Conservation (phyloP, 1,140 invertebrate genomes). For the Hylyphantes graminicola region DNA sequence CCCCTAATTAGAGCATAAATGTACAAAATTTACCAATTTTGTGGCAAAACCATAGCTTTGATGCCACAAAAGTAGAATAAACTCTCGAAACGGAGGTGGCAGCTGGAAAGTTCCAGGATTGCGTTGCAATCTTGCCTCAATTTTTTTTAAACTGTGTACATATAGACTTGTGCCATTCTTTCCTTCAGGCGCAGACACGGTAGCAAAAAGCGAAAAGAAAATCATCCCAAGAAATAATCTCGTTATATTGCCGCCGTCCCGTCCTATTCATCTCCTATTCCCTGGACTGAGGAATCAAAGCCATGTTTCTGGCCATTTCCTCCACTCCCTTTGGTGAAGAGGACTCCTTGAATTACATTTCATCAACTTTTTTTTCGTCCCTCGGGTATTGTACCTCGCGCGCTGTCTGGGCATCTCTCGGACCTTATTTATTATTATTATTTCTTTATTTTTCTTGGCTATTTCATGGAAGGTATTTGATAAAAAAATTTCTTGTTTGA, state of each 20-base stretch:
- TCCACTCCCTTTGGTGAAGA: slow-evolving; percentile 5
- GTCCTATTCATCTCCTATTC: slow-evolving; percentile 49
- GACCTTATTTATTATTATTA: slow-evolving; percentile 28
- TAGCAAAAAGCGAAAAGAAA: slow-evolving; percentile 8
- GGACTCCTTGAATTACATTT: slow-evolving; percentile 54
- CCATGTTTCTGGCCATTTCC: slow-evolving; percentile 47
- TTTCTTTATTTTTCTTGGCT: background rate
- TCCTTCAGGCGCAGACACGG: background rate
- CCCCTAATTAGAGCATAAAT: too few relatives aligned
- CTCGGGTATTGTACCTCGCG: slow-evolving; percentile 46
- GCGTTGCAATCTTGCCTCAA: too few relatives aligned
- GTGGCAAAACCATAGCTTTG: too few relatives aligned
- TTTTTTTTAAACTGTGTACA: too few relatives aligned
- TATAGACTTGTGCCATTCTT: too few relatives aligned
- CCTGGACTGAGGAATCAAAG: slow-evolving; percentile 51
- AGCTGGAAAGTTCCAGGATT: too few relatives aligned
- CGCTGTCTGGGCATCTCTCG: slow-evolving; percentile 31
- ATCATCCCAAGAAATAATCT: slow-evolving; percentile 54
- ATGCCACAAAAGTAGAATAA: too few relatives aligned
- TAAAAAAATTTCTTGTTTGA: slow-evolving; percentile 24
- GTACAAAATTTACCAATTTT: too few relatives aligned
- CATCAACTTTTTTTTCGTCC: slow-evolving; percentile 31
- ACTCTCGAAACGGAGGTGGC: too few relatives aligned
- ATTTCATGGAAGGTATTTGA: slow-evolving; percentile 27
- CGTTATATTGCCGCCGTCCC: slow-evolving; percentile 33